These are phyloP conservation scores for Leguminivora glycinivorella DNA, from an alignment of 1,140 invertebrate genomes.

Conservation along the genomic window DNA sequence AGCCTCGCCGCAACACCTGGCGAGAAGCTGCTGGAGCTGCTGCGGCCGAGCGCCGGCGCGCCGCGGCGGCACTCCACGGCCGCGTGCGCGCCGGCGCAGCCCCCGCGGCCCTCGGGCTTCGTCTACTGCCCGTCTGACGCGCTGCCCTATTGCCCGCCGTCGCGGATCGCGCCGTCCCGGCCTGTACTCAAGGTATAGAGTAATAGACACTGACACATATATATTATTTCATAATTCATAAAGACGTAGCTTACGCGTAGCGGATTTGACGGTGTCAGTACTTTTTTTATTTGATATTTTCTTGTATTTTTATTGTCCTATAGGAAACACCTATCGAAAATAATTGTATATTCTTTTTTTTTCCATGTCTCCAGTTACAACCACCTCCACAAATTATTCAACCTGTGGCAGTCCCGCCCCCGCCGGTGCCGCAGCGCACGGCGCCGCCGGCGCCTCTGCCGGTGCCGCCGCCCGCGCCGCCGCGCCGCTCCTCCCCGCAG, in stretches of 20 bases:
- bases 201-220: too few species aligned
- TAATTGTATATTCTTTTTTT: neutral
- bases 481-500: slow-evolving; percentile 54
- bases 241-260: too few species aligned
- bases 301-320: too few species aligned
- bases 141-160: slow-evolving; percentile 75
- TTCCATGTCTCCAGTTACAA: slow-evolving; percentile 62
- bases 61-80: slow-evolving; percentile 73
- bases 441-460: slow-evolving; percentile 56
- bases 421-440: slow-evolving; percentile 62
- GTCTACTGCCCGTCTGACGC: slow-evolving; percentile 76
- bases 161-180: slow-evolving; percentile 57
- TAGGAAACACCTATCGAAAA: neutral
- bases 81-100: slow-evolving; percentile 61
- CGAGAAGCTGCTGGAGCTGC: slow-evolving; percentile 67
- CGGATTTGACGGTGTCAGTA: too few species aligned
- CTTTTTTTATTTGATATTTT: neutral
- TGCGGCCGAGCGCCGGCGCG: slow-evolving; percentile 57
- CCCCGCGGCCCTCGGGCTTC: slow-evolving; percentile 60
- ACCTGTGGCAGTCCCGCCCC: slow-evolving; percentile 43
- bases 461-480: slow-evolving; percentile 58
- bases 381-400: slow-evolving; percentile 57
- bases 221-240: too few species aligned
- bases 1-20: slow-evolving; percentile 71
- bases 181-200: slow-evolving; percentile 57